Conservation (phyloP, 2,888 invertebrate genomes). For the Sminthurinus aureus region DNA sequence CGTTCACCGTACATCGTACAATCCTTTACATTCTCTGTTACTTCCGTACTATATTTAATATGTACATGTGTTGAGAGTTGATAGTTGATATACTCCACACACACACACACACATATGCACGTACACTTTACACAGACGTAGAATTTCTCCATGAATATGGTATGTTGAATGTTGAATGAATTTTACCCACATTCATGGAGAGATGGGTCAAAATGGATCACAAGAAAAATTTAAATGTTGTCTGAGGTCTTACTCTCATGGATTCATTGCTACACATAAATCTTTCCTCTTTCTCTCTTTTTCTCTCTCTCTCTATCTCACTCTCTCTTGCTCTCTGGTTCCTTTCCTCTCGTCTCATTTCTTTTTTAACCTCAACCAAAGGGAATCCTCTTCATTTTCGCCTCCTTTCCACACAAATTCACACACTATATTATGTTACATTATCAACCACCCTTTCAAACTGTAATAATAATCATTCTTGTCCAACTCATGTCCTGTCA, state of each 20-base stretch:
- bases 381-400: slow-evolving; percentile 2
- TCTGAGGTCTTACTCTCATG: slow-evolving; percentile 32
- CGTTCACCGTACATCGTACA: too few species aligned
- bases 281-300: slow-evolving; percentile 14
- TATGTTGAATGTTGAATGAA: slow-evolving; percentile 37
- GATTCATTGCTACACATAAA: slow-evolving; percentile 30
- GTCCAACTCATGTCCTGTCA: too few species aligned
- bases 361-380: slow-evolving; percentile 11
- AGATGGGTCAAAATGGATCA: slow-evolving; percentile 37
- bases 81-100: not conserved
- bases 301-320: slow-evolving; percentile 2
- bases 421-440: too few species aligned
- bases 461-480: too few species aligned
- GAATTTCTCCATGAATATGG: slow-evolving; percentile 11
- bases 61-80: too few species aligned
- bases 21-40: too few species aligned
- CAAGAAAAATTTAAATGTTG: slow-evolving; percentile 38
- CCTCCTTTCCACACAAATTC: not conserved
- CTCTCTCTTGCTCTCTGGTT: slow-evolving; percentile 14
- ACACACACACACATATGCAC: not conserved
- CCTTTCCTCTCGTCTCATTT: not conserved
- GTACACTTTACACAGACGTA: not conserved
- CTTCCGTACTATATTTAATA: too few species aligned
- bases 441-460: not conserved
- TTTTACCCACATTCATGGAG: slow-evolving; percentile 32